phyloP scores from a whole-genome alignment of 2,888 invertebrate species.

The Apodemia zela region DNA sequence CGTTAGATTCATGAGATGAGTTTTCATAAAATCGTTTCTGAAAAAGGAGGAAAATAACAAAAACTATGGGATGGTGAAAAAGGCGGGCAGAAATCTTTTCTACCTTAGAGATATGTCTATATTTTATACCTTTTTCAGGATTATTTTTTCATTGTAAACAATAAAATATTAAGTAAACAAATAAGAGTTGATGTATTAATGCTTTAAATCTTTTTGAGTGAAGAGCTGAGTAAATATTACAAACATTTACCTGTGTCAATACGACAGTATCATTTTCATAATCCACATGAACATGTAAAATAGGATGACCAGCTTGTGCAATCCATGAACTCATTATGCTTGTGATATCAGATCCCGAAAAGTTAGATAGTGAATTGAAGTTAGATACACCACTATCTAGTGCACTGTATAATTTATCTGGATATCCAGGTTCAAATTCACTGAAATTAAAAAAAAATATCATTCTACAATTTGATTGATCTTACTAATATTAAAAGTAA shows the following conservation, averaged over 20 bases:
- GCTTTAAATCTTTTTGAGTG: too few relatives aligned
- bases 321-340: conserved; percentile 66
- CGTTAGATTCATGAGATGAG: conserved; percentile 47
- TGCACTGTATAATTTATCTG: conserved; percentile 68
- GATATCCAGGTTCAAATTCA: conserved; percentile 62
- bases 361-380: conserved; percentile 45
- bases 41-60: conserved; percentile 27
- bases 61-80: too few relatives aligned
- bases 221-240: too few relatives aligned
- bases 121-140: too few relatives aligned
- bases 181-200: too few relatives aligned
- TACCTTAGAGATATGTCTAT: too few relatives aligned
- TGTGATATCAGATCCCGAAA: conserved; percentile 43
- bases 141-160: too few relatives aligned
- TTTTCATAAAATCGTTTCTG: conserved; percentile 65
- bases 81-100: too few relatives aligned
- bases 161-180: too few relatives aligned
- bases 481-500: not conserved
- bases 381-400: conserved; percentile 55
- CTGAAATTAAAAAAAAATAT: conserved; percentile 39
- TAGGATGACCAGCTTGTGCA: conserved; percentile 59
- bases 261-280: conserved; percentile 48
- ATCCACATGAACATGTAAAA: conserved; percentile 56
- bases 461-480: not conserved
- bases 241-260: conserved; percentile 52